Evolutionary conservation across 2,888 invertebrate species (phyloP), one percentile per base, ranked within the genome.

Genomic region (Coecobrya sp.): DNA sequence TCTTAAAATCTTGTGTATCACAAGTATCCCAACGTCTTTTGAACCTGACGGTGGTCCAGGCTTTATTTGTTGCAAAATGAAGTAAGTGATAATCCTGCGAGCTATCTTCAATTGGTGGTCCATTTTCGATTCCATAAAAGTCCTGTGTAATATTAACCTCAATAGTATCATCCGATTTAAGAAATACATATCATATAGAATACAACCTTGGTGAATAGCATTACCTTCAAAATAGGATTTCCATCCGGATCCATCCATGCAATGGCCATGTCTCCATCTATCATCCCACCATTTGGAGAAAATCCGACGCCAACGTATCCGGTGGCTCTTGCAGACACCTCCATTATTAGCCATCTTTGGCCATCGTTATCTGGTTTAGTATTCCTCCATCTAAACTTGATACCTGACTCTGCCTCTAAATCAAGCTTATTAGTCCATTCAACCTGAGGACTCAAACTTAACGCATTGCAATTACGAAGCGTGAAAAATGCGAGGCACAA

Each of bases 291-390:
- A 95, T 97, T 97, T 89, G 97, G 97, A 95, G 98, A 98, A 96
- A 98, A 98, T 92, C 98, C 98, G 95, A 98, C 97, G 70, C 98
- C 98, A 93, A 98, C 97, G 96, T 98, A 98, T 95, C 98, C 98
- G 95, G 97, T 96, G 93, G 98, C 98, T 96, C 97, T 97, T 95
- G 98, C 98, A 0, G 85, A 52, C 0, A 89, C 52, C 52, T 89
- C 85, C 86, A 92, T 89, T 8, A 85, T 25, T 0, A 90, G 22
- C 90, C 92, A 90, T 7, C 70, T 25, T 22, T 89, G 52, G 0
- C 92, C 88, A 68, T 92, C 86, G 11, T 19, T n/a, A 62, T 85
- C 70, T 0, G 76, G 25, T 10, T 27, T 36, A 0, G 87, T 73
- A 36, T 86, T 89, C 27, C 27, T 93, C 92, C 92, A 93, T 1